Base-by-base conservation (phyloP, 2,113 vertebrate species). In the Arenaria interpres region DNA sequence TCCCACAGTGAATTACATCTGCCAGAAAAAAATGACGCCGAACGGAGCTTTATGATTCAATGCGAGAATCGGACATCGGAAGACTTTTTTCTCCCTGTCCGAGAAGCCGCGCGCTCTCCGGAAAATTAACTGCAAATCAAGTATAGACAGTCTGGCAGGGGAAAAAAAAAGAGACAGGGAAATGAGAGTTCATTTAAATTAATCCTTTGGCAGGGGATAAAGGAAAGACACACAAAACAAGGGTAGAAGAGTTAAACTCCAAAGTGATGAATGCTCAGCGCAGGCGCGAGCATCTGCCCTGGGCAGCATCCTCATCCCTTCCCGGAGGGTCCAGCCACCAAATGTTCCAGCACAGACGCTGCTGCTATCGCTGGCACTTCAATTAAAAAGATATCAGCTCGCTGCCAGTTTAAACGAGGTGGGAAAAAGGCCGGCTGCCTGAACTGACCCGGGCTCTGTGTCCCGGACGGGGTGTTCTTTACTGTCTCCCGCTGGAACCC, bases 381-480 rank as follows among this genome's bases (percentile, higher is more conserved):
- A 64, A 24, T 43, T 56, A 12, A 14, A 46, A 9, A 72, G 82
- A 33, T 73, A 88, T 2, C 60, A 92, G 75, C 63, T 89, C 74
- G 0, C 21, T 72, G 73, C 20, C 59, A 43, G 24, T 19, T 85
- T 19, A 27, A 83, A 78, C 10, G 12, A 25, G 6, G n/a, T 59
- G 12, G 21, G 28, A 3, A 41, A 43, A 72, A 54, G 17, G 23
- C 39, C n/a, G 25, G 11, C 62, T 41, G 87, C 73, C 84, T 81
- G 66, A 54, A 41, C 13, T 74, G 93, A 78, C 93, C 91, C 5
- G 0, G 68, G 45, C 90, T 77, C 3, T 0, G 15, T 39, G 78
- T 79, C 90, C 94, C 14, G 93, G 86, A 92, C 86, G 74, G 84
- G 76, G 12, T 91, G 89, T 96, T 62, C 96, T 46, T 90, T 69